phyloP scores from a whole-genome alignment of 2,113 vertebrate species.

The Macrotus californicus region DNA sequence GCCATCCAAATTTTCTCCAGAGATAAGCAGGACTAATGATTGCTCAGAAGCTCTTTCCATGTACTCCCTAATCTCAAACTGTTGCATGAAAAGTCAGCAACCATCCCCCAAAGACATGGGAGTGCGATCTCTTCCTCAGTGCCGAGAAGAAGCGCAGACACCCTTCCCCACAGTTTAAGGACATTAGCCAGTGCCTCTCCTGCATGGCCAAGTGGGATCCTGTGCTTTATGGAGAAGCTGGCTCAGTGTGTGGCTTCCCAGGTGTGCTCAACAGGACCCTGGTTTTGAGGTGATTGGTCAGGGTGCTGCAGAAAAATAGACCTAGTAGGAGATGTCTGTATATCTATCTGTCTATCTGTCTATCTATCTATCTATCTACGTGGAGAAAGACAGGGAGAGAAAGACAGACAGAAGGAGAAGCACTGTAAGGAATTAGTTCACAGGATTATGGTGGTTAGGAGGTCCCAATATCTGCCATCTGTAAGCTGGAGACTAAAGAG shows the following conservation, averaged over 20 bases:
- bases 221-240: rapidly evolving
- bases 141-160: rapidly evolving
- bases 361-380: background rate
- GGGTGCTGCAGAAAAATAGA: background rate
- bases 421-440: rapidly evolving
- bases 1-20: background rate
- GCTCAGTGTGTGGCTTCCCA: background rate
- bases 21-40: rapidly evolving
- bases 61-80: background rate
- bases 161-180: rapidly evolving
- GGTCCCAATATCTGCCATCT: rapidly evolving
- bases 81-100: rapidly evolving
- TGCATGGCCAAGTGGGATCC: rapidly evolving
- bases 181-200: rapidly evolving
- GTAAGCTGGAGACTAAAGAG: too few species aligned
- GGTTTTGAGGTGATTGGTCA: rapidly evolving
- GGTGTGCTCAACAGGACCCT: rapidly evolving
- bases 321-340: background rate
- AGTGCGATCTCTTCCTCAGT: rapidly evolving
- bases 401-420: background rate
- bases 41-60: background rate
- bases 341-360: background rate
- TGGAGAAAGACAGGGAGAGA: background rate
- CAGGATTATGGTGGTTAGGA: background rate
- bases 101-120: rapidly evolving